A percentile compares a stretch with the other conserved stretches of the same genome.
Evolutionary conservation across 2,888 invertebrate genomes (phyloP).

Genomic region (Ernsta delagoae): DNA sequence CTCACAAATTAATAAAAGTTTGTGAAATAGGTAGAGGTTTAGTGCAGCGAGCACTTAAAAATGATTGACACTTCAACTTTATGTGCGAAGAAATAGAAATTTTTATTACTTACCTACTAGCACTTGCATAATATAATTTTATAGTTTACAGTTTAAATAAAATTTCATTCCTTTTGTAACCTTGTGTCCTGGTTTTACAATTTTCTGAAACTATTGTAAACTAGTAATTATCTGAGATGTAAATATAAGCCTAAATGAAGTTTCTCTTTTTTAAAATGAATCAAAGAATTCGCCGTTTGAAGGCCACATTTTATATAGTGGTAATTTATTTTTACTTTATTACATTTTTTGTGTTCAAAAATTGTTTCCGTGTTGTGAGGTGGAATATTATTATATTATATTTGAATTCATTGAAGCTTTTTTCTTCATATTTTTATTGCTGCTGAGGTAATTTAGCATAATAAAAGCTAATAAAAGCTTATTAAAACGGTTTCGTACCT

Average conservation of each 20-base stretch:
- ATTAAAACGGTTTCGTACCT: no score
- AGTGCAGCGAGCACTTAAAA: slow-evolving; percentile 20
- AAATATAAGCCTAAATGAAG: not conserved
- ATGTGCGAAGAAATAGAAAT: slow-evolving; percentile 22
- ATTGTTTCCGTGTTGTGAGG: not conserved
- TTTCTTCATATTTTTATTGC: no score
- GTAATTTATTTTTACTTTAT: slow-evolving; percentile 31
- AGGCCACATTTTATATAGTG: slow-evolving; percentile 13
- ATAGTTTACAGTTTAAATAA: slow-evolving; percentile 38
- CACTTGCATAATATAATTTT: slow-evolving; percentile 40
- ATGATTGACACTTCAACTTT: slow-evolving; percentile 29
- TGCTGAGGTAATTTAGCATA: no score
- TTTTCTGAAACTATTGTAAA: slow-evolving; percentile 4
- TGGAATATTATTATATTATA: not conserved
- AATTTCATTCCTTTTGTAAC: slow-evolving; percentile 40
- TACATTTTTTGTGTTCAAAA: no score
- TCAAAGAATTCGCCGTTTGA: slow-evolving; percentile 13
- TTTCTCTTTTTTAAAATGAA: slow-evolving; percentile 12
- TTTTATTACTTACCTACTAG: slow-evolving; percentile 20
- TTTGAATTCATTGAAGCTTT: no score
- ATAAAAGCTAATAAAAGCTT: no score
- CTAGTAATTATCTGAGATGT: no score
- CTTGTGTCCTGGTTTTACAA: slow-evolving; percentile 40
- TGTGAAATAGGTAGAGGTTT: not conserved
- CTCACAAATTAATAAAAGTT: not conserved